Conservation (phyloP, 2,888 invertebrate species). For the Nudaria mundana region DNA sequence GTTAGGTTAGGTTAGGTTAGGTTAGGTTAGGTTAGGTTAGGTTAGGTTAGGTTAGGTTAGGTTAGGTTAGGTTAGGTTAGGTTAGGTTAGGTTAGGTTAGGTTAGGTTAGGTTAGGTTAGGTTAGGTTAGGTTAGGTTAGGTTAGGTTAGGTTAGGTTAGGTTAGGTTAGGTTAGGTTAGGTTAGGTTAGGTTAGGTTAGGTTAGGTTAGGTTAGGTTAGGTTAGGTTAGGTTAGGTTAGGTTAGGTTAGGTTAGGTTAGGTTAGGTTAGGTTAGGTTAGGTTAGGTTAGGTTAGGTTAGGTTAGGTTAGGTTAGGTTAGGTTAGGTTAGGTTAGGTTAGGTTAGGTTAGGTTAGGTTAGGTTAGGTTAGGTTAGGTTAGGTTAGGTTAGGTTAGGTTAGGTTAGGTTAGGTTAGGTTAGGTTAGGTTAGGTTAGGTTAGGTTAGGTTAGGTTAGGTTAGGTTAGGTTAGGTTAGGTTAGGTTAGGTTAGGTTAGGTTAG, state of each 20-base stretch:
- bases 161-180: constrained; percentile 15
- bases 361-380: constrained; percentile 4
- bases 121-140: constrained; percentile 15
- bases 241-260: constrained; percentile 12
- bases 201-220: constrained; percentile 10
- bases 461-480: not conserved
- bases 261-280: constrained; percentile 13
- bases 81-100: constrained; percentile 17
- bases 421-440: not conserved
- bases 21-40: not conserved
- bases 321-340: constrained; percentile 13
- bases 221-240: constrained; percentile 11
- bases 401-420: not conserved
- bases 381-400: not conserved
- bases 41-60: constrained; percentile 4
- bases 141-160: constrained; percentile 15
- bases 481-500: too few relatives aligned
- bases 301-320: constrained; percentile 9
- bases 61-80: constrained; percentile 12
- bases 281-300: constrained; percentile 9
- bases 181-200: constrained; percentile 12
- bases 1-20: not conserved
- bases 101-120: constrained; percentile 15
- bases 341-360: constrained; percentile 12
- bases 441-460: not conserved